A percentile compares a stretch with the other conserved stretches of the same genome.
Evolutionary conservation across 2,797 vertebrate genomes (phyloP).

Genomic region (Agapornis canus): DNA sequence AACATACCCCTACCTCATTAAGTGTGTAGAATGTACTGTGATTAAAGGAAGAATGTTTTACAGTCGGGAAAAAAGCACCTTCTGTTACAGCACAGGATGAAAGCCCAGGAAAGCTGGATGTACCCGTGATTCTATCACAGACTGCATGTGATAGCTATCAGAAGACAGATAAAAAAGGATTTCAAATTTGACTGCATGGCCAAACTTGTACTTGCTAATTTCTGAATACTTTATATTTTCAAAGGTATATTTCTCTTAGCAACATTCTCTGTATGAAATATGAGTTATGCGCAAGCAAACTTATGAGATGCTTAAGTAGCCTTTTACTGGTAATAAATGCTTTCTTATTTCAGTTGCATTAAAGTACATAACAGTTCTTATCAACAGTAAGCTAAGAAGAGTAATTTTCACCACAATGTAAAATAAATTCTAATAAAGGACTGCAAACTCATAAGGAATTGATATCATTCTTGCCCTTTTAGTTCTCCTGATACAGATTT

Average conservation of each 20-base stretch:
- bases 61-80: conserved; percentile 49
- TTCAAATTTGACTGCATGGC: background rate
- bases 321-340: background rate
- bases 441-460: background rate
- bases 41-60: conserved; percentile 58
- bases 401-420: background rate
- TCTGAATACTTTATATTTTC: background rate
- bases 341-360: background rate
- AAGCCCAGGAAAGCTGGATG: conserved; percentile 19
- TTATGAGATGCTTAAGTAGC: background rate
- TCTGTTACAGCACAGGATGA: conserved; percentile 47
- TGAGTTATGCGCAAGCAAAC: background rate
- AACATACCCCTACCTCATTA: conserved; percentile 53
- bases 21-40: conserved; percentile 23
- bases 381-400: background rate
- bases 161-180: conserved; percentile 17
- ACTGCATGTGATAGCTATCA: conserved; percentile 26
- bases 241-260: background rate
- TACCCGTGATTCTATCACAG: background rate
- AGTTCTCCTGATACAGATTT: background rate
- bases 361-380: background rate
- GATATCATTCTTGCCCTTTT: background rate
- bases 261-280: background rate
- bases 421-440: background rate
- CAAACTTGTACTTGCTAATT: conserved; percentile 23